phyloP scores from a whole-genome alignment of 1,140 invertebrate species.

The Leptinotarsa defecta region DNA sequence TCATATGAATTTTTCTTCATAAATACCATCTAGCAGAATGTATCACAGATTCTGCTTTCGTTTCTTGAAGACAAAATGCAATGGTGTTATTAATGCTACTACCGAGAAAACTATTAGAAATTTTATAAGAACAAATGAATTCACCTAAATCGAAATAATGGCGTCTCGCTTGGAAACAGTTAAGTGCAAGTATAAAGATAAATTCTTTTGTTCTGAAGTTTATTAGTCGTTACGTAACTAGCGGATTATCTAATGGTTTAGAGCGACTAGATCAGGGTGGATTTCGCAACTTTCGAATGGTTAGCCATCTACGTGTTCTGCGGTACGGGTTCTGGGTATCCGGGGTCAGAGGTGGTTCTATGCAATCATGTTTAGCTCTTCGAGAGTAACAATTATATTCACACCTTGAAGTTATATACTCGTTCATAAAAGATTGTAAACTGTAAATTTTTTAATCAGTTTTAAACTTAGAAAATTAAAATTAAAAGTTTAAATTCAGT shows the following conservation, averaged over 20 bases:
- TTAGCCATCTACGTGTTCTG: not conserved
- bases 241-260: not conserved
- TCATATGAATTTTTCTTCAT: too few species aligned
- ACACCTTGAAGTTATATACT: too few species aligned
- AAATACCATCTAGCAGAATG: not conserved
- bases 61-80: not conserved
- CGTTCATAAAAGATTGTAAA: too few species aligned
- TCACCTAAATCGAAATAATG: not conserved
- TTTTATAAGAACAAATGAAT: slow-evolving; percentile 1
- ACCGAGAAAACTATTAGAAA: slow-evolving; percentile 5
- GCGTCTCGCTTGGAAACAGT: not conserved
- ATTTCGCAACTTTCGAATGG: not conserved
- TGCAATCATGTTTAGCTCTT: too few species aligned
- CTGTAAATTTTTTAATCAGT: too few species aligned
- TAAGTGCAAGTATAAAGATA: not conserved
- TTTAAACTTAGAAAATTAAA: too few species aligned
- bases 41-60: not conserved
- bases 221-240: not conserved
- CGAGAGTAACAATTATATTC: too few species aligned
- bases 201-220: not conserved
- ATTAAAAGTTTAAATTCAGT: too few species aligned
- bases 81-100: not conserved
- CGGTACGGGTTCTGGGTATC: too few species aligned
- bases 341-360: not conserved
- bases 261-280: not conserved